Percentiles rank a stretch among this genome's conserved stretches.
These are phyloP conservation scores for Esox niger DNA, from an alignment of 2,113 vertebrate genomes.

Conservation along the genomic window DNA sequence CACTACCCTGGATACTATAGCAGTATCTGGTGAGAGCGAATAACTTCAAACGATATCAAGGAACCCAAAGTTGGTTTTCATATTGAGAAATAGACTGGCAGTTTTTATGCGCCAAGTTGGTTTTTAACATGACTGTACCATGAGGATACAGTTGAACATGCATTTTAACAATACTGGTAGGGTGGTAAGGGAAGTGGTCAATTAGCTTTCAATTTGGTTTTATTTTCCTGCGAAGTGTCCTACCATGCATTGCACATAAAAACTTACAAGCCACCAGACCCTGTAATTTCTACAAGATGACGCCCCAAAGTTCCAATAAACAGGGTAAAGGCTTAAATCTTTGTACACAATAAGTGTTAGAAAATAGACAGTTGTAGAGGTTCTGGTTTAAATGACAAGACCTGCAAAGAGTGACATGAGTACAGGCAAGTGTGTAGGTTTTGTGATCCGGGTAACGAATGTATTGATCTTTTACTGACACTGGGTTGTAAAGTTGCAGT, in stretches of 20 bases:
- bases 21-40: too few relatives aligned
- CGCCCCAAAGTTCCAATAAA: constrained; percentile 50
- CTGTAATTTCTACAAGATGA: constrained; percentile 56
- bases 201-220: constrained; percentile 29
- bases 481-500: too few relatives aligned
- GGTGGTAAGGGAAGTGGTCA: constrained; percentile 36
- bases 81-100: too few relatives aligned
- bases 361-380: constrained; percentile 47
- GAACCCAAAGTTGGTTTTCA: too few relatives aligned
- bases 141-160: not conserved
- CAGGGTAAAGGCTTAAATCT: constrained; percentile 45
- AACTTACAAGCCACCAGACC: constrained; percentile 51
- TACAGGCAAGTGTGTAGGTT: too few relatives aligned
- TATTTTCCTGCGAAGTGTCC: constrained; percentile 57
- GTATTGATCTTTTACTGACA: not conserved
- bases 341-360: constrained; percentile 41
- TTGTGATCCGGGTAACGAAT: too few relatives aligned
- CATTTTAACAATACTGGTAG: constrained; percentile 29
- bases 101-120: too few relatives aligned
- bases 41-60: too few relatives aligned
- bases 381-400: constrained; percentile 15
- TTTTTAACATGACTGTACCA: not conserved
- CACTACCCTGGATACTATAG: too few relatives aligned
- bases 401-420: not conserved
- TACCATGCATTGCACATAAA: constrained; percentile 49